phyloP scores from a whole-genome alignment of 2,113 vertebrate species.

The Varanus salvator region DNA sequence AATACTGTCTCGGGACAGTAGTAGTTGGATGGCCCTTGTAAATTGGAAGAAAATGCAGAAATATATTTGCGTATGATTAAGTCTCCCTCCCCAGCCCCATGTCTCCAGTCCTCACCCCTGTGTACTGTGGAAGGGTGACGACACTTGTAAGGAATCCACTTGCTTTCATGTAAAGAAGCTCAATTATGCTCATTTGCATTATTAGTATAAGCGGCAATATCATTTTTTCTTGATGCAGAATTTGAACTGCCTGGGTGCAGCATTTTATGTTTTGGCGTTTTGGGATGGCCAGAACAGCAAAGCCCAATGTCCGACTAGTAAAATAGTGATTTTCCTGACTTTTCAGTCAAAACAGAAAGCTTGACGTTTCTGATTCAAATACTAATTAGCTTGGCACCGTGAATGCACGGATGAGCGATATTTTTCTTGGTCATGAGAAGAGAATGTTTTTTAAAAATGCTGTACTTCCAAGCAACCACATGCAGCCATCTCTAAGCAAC shows the following conservation, averaged over 20 bases:
- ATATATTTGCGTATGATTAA: background rate
- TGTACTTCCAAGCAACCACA: background rate
- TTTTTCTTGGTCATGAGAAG: background rate
- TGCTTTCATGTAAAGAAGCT: background rate
- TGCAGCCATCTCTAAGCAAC: slow-evolving; percentile 17
- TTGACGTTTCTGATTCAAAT: background rate
- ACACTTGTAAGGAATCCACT: background rate
- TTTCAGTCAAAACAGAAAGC: background rate
- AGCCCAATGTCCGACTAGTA: background rate
- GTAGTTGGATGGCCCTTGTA: too few species aligned
- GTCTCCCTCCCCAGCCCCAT: background rate
- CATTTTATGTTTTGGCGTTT: background rate
- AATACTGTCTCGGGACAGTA: too few species aligned
- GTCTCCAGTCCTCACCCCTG: background rate
- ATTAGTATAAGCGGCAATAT: background rate
- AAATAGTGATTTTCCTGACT: background rate
- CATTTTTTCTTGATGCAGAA: background rate
- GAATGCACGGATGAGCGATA: background rate
- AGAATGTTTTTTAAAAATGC: background rate
- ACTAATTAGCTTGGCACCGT: background rate
- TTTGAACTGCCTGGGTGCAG: background rate
- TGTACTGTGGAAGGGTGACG: background rate
- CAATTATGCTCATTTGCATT: background rate
- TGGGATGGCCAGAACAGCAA: too few species aligned
- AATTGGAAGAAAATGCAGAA: background rate